Evolutionary conservation across 2,113 vertebrate genomes (phyloP).

Genomic region (Vicugna pacos): DNA sequence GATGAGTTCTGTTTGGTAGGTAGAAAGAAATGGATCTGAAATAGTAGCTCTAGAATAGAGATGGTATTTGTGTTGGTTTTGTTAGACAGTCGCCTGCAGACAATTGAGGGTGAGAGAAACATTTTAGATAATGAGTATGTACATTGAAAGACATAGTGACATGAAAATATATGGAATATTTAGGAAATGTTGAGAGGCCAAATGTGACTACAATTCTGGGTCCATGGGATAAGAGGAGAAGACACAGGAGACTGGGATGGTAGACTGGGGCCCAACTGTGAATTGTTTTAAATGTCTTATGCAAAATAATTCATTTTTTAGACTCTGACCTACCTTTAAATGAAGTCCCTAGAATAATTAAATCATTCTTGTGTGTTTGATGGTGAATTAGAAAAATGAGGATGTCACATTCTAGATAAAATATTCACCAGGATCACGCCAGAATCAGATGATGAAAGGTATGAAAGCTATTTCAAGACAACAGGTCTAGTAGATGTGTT

Average conservation of each 20-base stretch:
- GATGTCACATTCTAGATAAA: background rate
- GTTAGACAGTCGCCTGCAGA: background rate
- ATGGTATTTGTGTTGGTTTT: background rate
- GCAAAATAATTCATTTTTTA: background rate
- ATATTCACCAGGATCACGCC: fast-evolving
- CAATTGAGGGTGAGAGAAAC: fast-evolving
- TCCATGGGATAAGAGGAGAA: background rate
- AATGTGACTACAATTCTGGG: background rate
- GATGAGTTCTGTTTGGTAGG: background rate
- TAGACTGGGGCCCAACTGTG: background rate
- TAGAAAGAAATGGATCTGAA: background rate
- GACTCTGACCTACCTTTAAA: background rate
- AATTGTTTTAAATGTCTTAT: background rate
- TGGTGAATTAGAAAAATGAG: background rate
- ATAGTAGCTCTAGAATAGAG: background rate
- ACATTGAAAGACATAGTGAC: background rate
- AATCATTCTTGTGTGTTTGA: background rate
- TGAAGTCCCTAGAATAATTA: background rate
- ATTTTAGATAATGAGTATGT: background rate
- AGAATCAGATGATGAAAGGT: background rate
- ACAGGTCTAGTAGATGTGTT: no score
- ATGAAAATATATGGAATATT: background rate
- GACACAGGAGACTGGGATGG: background rate
- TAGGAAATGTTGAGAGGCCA: background rate
- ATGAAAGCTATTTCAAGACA: background rate